Evolutionary conservation across 2,113 vertebrate genomes (phyloP).

Genomic region (Sitta europaea): DNA sequence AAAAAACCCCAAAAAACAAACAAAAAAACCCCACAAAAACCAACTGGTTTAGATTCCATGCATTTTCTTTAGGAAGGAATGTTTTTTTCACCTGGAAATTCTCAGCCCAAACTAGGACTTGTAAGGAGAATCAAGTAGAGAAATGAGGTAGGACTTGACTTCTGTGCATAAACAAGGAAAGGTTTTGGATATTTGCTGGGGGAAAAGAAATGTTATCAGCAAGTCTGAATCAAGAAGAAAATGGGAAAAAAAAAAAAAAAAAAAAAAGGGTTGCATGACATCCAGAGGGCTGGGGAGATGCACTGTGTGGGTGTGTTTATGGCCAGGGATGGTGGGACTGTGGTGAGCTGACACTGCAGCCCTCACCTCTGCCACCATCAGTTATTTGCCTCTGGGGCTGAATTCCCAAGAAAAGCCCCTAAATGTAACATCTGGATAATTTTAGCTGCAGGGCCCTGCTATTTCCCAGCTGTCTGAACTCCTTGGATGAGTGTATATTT

Average conservation of each 20-base stretch:
- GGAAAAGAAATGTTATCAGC: too few relatives aligned
- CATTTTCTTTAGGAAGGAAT: background rate
- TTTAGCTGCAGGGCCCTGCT: background rate
- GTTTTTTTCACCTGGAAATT: background rate
- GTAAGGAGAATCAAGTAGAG: background rate
- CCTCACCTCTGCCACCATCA: background rate
- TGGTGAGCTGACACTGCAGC: background rate
- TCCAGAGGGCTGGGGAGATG: background rate
- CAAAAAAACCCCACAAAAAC: rapidly evolving
- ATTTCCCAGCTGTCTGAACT: background rate
- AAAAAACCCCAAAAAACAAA: too few relatives aligned
- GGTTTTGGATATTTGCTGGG: background rate
- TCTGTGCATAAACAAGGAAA: background rate
- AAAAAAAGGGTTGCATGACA: background rate
- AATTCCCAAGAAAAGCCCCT: background rate
- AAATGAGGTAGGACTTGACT: background rate
- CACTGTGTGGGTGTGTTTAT: rapidly evolving
- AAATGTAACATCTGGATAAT: background rate
- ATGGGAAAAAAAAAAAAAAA: too few relatives aligned
- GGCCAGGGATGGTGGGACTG: rapidly evolving
- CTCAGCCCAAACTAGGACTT: background rate
- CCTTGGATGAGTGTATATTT: background rate
- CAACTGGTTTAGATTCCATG: rapidly evolving
- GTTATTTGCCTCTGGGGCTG: background rate
- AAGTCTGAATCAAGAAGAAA: background rate